phyloP scores from a whole-genome alignment of 2,113 vertebrate genomes.

The Cromileptes altivelis region DNA sequence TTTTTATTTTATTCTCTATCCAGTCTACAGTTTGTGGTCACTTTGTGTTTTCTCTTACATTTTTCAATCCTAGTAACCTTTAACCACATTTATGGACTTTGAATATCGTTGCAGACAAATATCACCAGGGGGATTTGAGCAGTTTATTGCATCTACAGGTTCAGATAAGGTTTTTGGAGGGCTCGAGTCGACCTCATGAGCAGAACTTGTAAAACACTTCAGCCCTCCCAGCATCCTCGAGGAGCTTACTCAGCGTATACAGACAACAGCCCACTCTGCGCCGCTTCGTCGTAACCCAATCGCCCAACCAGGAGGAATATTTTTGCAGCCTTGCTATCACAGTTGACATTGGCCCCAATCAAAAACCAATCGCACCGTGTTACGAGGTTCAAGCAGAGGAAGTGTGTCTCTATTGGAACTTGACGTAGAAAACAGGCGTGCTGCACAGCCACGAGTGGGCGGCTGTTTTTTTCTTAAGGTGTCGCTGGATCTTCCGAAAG shows the following conservation, averaged over 20 bases:
- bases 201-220: slow-evolving; percentile 64
- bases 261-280: slow-evolving; percentile 39
- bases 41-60: slow-evolving; percentile 3
- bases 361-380: slow-evolving; percentile 64
- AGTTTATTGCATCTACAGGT: slow-evolving; percentile 36
- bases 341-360: slow-evolving; percentile 55
- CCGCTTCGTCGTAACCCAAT: slow-evolving; percentile 64
- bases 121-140: slow-evolving; percentile 8
- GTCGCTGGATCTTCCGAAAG: slow-evolving; percentile 67
- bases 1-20: background rate
- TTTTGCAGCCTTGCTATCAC: slow-evolving; percentile 73
- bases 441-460: slow-evolving; percentile 51
- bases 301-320: slow-evolving; percentile 44
- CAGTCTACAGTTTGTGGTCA: background rate
- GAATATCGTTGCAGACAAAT: background rate
- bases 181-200: slow-evolving; percentile 8
- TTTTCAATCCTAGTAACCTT: background rate
- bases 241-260: slow-evolving; percentile 47
- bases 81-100: slow-evolving; percentile 27
- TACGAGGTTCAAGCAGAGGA: slow-evolving; percentile 64
- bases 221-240: slow-evolving; percentile 40
- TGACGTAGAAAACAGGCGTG: slow-evolving; percentile 72
- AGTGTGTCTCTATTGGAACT: slow-evolving; percentile 55
- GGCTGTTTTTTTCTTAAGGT: slow-evolving; percentile 57
- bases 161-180: slow-evolving; percentile 47